Percentiles rank a stretch among this genome's conserved stretches.
Conservation (phyloP, 2,888 invertebrate genomes). For the Zootermopsis nevadensis region DNA sequence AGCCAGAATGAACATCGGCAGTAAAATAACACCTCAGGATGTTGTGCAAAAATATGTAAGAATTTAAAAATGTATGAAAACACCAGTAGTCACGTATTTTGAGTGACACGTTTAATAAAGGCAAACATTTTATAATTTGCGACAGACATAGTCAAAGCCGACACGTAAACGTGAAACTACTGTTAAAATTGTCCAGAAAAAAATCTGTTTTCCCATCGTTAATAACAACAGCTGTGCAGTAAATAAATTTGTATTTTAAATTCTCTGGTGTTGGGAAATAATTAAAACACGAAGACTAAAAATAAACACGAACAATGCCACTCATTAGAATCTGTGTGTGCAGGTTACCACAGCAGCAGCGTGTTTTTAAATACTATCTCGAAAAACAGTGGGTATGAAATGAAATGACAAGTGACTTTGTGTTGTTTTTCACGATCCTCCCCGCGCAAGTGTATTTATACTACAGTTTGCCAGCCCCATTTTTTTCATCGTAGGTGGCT, state of each 20-base stretch:
- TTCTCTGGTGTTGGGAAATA: neutral
- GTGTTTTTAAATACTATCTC: neutral
- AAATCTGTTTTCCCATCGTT: too few relatives aligned
- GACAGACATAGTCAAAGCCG: too few relatives aligned
- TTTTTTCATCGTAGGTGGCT: neutral
- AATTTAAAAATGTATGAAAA: too few relatives aligned
- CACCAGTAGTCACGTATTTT: too few relatives aligned
- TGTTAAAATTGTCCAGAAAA: too few relatives aligned
- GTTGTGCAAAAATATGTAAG: too few relatives aligned
- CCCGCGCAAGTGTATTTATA: neutral
- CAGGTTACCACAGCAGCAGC: neutral
- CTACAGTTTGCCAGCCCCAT: neutral
- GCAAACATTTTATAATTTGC: too few relatives aligned
- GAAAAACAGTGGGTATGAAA: neutral
- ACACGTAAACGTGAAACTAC: too few relatives aligned
- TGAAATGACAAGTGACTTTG: neutral
- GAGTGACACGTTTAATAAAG: too few relatives aligned
- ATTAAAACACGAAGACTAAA: neutral
- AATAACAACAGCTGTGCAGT: too few relatives aligned
- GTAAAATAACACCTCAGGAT: too few relatives aligned
- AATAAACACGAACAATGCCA: neutral
- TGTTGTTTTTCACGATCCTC: neutral
- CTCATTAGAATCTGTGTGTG: neutral
- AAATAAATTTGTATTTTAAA: neutral
- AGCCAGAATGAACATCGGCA: too few relatives aligned